Conservation (phyloP, 2,113 vertebrate genomes). For the Sphaerodactylus townsendi region DNA sequence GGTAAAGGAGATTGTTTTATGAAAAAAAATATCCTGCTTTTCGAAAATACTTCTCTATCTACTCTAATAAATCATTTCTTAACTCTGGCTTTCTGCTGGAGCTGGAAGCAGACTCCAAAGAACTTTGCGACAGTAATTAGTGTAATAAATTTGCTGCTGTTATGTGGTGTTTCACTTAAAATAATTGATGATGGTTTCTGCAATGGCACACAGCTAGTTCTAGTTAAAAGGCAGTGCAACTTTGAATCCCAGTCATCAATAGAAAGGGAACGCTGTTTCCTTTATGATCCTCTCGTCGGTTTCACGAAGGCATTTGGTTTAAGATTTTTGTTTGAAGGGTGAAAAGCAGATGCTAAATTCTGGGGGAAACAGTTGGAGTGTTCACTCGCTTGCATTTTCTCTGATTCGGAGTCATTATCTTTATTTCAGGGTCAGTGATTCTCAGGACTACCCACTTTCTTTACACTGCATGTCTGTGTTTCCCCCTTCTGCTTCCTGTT, state of each 20-base stretch:
- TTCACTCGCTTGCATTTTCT: not conserved
- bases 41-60: not conserved
- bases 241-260: not conserved
- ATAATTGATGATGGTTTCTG: too few species aligned
- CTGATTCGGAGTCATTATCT: not conserved
- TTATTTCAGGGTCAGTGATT: too few species aligned
- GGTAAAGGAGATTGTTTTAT: too few species aligned
- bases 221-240: not conserved
- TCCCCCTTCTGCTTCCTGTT: not conserved
- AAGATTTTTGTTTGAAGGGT: not conserved
- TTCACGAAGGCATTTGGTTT: not conserved
- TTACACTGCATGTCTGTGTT: not conserved
- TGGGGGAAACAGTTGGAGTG: not conserved
- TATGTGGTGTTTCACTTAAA: too few species aligned
- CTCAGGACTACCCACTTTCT: too few species aligned
- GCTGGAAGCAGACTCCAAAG: not conserved
- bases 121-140: not conserved
- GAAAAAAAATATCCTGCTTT: not conserved
- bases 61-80: not conserved
- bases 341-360: too few species aligned
- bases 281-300: not conserved
- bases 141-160: not conserved
- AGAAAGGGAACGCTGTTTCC: not conserved
- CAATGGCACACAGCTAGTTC: not conserved
- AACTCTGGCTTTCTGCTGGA: not conserved